A percentile compares a stretch with the other conserved stretches of the same genome.
These are phyloP conservation scores for Pangasianodon hypophthalmus DNA, from an alignment of 2,113 vertebrate genomes.

Conservation along the genomic window DNA sequence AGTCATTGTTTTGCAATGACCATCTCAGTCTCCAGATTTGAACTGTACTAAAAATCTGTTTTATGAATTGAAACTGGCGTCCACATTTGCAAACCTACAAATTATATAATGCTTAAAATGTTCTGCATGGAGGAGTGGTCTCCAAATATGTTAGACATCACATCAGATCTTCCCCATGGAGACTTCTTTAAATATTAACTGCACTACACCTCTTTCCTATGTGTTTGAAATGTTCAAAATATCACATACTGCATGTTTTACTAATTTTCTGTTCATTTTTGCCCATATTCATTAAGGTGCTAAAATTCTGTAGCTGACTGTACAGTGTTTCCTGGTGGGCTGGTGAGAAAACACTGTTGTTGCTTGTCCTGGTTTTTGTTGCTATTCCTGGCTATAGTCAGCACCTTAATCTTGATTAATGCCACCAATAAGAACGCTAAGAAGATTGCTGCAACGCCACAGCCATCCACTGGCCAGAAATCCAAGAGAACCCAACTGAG, in stretches of 20 bases:
- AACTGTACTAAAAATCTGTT: neutral
- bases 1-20: neutral
- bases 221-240: neutral
- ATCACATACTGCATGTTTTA: neutral
- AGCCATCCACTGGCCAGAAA: neutral
- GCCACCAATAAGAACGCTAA: constrained; percentile 9
- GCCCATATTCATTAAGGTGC: neutral
- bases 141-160: neutral
- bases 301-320: neutral
- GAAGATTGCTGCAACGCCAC: neutral
- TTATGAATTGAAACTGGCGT: neutral
- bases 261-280: neutral
- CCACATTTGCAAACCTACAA: neutral
- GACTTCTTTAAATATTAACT: neutral
- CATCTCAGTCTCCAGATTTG: neutral
- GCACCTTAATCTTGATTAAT: constrained; percentile 35
- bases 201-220: neutral
- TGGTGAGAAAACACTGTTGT: neutral
- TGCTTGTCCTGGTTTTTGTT: neutral
- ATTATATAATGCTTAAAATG: neutral
- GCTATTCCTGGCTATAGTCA: constrained; percentile 9
- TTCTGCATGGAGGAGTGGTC: neutral
- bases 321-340: neutral
- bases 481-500: neutral
- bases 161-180: neutral